Evolutionary conservation across 2,797 vertebrate species (phyloP).

Genomic region (Pempheris klunzingeri): DNA sequence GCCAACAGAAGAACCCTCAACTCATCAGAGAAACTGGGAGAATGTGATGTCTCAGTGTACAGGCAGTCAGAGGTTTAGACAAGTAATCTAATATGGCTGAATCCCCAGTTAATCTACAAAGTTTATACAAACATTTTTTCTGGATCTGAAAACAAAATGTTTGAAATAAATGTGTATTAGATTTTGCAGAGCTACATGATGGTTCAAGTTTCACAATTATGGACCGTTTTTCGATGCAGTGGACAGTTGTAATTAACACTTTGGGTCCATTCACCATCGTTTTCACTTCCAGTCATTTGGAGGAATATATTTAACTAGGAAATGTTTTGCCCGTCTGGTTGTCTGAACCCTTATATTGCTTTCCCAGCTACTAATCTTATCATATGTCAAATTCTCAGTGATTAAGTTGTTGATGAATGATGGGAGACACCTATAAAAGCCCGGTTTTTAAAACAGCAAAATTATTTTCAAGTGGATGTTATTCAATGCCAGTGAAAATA

Average conservation of each 20-base stretch:
- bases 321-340: not conserved
- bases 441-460: conserved; percentile 3
- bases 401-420: not conserved
- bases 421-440: conserved; percentile 19
- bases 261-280: not conserved
- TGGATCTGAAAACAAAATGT: not conserved
- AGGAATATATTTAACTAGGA: not conserved
- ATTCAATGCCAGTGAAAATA: conserved; percentile 23
- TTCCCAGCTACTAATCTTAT: not conserved
- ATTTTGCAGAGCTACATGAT: not conserved
- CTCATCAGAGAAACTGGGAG: not conserved
- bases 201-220: not conserved
- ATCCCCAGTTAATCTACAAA: not conserved
- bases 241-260: not conserved
- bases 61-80: not conserved
- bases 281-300: not conserved
- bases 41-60: not conserved
- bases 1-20: not conserved
- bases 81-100: not conserved
- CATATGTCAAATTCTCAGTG: not conserved
- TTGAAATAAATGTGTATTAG: not conserved
- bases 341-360: not conserved
- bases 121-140: not conserved
- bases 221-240: not conserved
- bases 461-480: conserved; percentile 18